These are phyloP conservation scores for Siniperca obscura DNA, from an alignment of 2,797 vertebrate species.

Conservation along the genomic window DNA sequence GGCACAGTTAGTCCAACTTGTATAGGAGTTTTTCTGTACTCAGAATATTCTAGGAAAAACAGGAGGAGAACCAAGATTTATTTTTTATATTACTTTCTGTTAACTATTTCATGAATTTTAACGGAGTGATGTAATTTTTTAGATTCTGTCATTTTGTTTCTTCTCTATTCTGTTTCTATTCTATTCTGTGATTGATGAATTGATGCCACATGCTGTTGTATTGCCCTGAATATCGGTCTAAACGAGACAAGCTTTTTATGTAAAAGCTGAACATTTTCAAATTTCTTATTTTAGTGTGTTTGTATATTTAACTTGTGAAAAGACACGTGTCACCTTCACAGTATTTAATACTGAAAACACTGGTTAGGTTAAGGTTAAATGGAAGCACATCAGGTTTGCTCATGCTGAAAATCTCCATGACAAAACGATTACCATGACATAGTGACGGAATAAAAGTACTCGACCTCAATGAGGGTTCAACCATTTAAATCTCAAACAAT, in stretches of 20 bases:
- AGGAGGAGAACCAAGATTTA: no score
- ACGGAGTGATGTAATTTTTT: not conserved
- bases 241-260: not conserved
- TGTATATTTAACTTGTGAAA: not conserved
- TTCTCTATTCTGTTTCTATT: not conserved
- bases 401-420: not conserved
- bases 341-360: not conserved
- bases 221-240: not conserved
- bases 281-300: not conserved
- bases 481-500: not conserved
- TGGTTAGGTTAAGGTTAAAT: not conserved
- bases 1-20: not conserved
- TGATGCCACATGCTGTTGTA: not conserved
- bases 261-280: no score
- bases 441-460: not conserved
- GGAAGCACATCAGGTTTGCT: not conserved
- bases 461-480: not conserved
- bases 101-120: no score
- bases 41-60: not conserved
- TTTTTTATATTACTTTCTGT: no score
- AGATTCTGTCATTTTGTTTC: not conserved
- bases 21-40: not conserved
- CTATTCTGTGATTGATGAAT: not conserved
- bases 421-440: not conserved
- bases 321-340: not conserved